phyloP scores from a whole-genome alignment of 1,140 invertebrate species.

The Bombyx mandarina region DNA sequence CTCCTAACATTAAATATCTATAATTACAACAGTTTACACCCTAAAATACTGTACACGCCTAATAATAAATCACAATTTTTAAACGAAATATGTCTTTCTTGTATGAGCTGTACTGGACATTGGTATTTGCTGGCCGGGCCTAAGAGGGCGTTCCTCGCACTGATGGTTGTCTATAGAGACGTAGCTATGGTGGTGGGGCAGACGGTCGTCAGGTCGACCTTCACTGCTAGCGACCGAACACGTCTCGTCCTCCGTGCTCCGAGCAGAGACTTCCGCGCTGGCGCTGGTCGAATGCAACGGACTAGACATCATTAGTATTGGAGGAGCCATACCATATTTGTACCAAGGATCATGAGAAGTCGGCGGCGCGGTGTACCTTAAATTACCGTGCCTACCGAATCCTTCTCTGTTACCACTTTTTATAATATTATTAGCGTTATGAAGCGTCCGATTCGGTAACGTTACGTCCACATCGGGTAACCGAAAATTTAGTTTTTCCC shows the following conservation, averaged over 20 bases:
- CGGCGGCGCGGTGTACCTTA: conserved; percentile 66
- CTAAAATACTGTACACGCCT: no score
- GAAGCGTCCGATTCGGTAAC: conserved; percentile 68
- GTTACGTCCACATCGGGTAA: conserved; percentile 81
- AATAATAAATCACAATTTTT: conserved; percentile 24
- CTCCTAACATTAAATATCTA: no score
- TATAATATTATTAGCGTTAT: conserved; percentile 52
- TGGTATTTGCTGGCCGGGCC: conserved; percentile 60
- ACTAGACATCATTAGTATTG: conserved; percentile 65
- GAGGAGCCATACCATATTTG: conserved; percentile 64
- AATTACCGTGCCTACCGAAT: conserved; percentile 61
- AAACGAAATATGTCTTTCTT: conserved; percentile 71
- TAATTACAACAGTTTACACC: conserved; percentile 8
- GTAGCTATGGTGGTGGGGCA: conserved; percentile 68
- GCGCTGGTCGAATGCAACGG: conserved; percentile 66
- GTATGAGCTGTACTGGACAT: conserved; percentile 56
- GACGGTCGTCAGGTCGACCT: conserved; percentile 54
- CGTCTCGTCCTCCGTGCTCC: conserved; percentile 67
- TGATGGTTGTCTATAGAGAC: conserved; percentile 68
- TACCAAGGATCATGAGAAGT: conserved; percentile 69
- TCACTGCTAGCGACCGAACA: conserved; percentile 66
- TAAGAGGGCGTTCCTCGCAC: conserved; percentile 61
- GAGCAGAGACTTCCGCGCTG: conserved; percentile 65
- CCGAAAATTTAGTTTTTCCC: conserved; percentile 90
- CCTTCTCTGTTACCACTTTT: conserved; percentile 60